Conservation (phyloP, 92 coral and sea anemone species). For the Nematostella vectensis region DNA sequence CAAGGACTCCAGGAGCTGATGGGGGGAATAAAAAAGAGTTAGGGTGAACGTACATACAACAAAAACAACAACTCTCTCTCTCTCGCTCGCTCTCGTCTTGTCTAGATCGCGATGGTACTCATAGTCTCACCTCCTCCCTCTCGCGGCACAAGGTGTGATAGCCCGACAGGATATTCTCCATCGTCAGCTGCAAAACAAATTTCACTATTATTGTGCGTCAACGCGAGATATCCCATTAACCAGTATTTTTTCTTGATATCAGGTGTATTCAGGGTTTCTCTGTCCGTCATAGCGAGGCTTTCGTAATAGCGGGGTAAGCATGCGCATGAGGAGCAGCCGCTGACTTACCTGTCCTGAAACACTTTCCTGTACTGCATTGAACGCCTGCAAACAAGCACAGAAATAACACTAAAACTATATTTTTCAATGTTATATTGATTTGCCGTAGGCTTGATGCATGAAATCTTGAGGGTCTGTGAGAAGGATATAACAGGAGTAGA, state of each 20-base stretch:
- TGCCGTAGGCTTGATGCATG: too few relatives aligned
- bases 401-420: too few relatives aligned
- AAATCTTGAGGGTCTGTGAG: too few relatives aligned
- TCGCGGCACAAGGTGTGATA: slow-evolving; percentile 71
- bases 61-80: slow-evolving; percentile 57
- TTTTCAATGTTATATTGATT: too few relatives aligned
- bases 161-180: slow-evolving; percentile 66
- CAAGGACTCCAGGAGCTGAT: slow-evolving; percentile 63
- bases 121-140: slow-evolving; percentile 67
- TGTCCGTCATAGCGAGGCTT: too few relatives aligned
- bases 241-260: too few relatives aligned
- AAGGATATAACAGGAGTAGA: too few relatives aligned
- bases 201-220: background rate
- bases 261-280: too few relatives aligned
- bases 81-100: too few relatives aligned
- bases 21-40: slow-evolving; percentile 1
- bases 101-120: too few relatives aligned
- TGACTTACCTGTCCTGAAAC: slow-evolving; percentile 31
- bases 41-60: background rate
- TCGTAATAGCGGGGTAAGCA: too few relatives aligned
- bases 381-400: slow-evolving; percentile 8
- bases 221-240: background rate
- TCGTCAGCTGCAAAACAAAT: slow-evolving; percentile 35
- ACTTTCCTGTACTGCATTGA: slow-evolving; percentile 6
- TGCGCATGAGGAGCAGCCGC: too few relatives aligned